phyloP scores from a whole-genome alignment of 2,888 invertebrate species.

The Frankliniella fusca region DNA sequence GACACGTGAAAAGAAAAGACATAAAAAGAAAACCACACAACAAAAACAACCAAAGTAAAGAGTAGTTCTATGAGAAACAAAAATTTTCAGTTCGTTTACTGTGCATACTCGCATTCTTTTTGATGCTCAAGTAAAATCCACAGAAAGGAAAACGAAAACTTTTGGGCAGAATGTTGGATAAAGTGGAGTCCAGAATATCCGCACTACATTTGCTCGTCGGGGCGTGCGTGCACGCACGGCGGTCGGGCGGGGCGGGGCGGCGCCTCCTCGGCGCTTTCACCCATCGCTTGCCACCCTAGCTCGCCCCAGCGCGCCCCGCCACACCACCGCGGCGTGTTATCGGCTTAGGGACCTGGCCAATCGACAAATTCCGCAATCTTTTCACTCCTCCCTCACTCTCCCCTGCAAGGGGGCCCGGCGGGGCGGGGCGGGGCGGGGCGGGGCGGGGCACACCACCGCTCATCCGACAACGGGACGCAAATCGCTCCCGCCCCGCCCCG shows the following conservation, averaged over 20 bases:
- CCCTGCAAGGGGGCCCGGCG: no score
- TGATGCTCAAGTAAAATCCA: background rate
- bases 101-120: no score
- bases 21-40: no score
- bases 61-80: no score
- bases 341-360: slow-evolving; percentile 4
- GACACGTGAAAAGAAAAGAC: no score
- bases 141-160: background rate
- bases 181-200: background rate
- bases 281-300: background rate
- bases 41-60: no score
- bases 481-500: background rate
- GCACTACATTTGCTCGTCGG: background rate
- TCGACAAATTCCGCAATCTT: slow-evolving; percentile 22
- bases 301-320: background rate
- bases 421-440: background rate
- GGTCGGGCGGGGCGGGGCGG: background rate
- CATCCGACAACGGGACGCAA: background rate
- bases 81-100: no score
- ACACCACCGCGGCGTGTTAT: background rate
- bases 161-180: background rate
- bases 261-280: background rate
- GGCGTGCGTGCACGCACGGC: background rate
- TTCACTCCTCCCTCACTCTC: background rate
- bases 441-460: background rate